phyloP scores from a whole-genome alignment of 2,113 vertebrate genomes.

The Urocynchramus pylzowi region DNA sequence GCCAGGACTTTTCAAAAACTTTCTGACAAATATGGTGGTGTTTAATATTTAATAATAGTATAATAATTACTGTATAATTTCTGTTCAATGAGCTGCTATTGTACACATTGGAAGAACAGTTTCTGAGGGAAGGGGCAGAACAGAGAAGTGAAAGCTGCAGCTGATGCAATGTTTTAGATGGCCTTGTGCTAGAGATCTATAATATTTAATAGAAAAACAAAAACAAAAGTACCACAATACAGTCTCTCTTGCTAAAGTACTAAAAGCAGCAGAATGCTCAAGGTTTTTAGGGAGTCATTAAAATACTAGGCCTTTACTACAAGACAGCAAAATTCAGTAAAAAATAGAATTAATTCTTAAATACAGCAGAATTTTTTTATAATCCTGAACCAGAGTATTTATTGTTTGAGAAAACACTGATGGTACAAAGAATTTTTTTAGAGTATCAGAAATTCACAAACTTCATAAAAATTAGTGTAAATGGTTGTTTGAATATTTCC shows the following conservation, averaged over 20 bases:
- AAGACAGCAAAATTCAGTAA: neutral
- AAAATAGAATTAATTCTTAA: neutral
- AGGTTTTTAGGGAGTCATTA: neutral
- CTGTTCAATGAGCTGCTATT: neutral
- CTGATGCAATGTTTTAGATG: neutral
- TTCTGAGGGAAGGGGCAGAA: neutral
- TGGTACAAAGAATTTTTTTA: neutral
- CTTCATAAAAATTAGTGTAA: neutral
- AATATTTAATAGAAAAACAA: neutral
- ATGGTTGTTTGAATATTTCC: neutral
- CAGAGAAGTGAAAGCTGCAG: neutral
- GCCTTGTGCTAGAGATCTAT: neutral
- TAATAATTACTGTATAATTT: neutral
- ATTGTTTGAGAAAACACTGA: neutral
- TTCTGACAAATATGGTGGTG: neutral
- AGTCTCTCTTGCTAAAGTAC: neutral
- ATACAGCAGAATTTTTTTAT: neutral
- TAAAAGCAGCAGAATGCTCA: neutral
- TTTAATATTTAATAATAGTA: neutral
- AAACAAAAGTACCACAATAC: neutral
- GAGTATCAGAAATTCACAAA: neutral
- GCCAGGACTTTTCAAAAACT: neutral
- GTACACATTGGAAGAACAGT: neutral
- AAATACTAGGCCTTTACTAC: neutral
- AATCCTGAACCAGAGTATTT: neutral